Conservation (phyloP, 92 coral and sea anemone genomes). For the Diadumene lineata region DNA sequence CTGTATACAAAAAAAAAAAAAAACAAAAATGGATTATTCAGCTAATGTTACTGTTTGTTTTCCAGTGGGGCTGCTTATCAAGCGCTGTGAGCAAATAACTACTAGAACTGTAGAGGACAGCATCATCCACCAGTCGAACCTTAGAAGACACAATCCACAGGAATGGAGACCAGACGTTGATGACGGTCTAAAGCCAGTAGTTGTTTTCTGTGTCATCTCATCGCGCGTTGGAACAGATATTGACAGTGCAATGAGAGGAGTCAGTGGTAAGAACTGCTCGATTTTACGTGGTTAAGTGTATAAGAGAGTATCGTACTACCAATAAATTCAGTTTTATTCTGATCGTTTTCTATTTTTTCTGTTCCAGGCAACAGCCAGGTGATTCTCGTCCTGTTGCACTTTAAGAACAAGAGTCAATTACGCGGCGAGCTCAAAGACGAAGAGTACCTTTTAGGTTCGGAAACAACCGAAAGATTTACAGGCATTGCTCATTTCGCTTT, state of each 20-base stretch:
- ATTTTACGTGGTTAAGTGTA: neutral
- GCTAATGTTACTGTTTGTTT: neutral
- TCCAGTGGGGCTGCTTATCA: neutral
- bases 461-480: neutral
- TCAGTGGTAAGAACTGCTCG: neutral
- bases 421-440: neutral
- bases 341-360: neutral
- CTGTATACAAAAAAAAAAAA: neutral
- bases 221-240: constrained; percentile 22
- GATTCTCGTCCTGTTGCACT: constrained; percentile 7
- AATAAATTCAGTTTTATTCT: neutral
- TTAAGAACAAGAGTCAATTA: neutral
- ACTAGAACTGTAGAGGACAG: neutral
- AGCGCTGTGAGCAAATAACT: constrained; percentile 12
- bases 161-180: constrained; percentile 8
- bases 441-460: constrained; percentile 1
- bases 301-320: neutral
- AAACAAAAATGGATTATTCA: no score
- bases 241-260: constrained; percentile 12
- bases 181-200: neutral
- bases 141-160: neutral
- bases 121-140: neutral
- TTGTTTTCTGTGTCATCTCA: constrained; percentile 13
- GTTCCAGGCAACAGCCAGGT: neutral
- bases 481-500: constrained; percentile 26